Percentiles rank a stretch among this genome's conserved stretches.
phyloP scores from a whole-genome alignment of 92 coral and sea anemone genomes.

The Hydrozoanthus gracilis region DNA sequence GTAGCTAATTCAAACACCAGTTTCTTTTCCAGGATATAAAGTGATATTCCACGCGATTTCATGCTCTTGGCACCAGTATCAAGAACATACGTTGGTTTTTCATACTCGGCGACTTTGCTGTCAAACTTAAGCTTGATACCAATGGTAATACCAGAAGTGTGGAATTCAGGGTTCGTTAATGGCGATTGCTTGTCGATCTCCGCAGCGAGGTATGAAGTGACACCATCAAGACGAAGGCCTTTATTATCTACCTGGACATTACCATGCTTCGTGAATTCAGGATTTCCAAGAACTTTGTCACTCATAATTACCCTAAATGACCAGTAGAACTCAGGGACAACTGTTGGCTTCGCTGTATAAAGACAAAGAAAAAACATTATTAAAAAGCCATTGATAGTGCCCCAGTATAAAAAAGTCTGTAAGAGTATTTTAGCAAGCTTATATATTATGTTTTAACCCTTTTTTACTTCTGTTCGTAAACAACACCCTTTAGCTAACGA shows the following conservation, averaged over 20 bases:
- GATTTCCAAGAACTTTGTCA: slow-evolving; percentile 75
- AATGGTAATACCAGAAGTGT: slow-evolving; percentile 76
- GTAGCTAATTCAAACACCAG: slow-evolving; percentile 84
- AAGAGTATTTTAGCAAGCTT: background rate
- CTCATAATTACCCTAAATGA: slow-evolving; percentile 76
- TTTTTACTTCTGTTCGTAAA: no score
- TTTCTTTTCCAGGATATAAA: slow-evolving; percentile 82
- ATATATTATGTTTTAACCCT: no score
- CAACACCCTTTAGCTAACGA: no score
- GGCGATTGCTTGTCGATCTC: slow-evolving; percentile 64
- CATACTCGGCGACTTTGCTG: slow-evolving; percentile 65
- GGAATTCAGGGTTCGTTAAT: slow-evolving; percentile 76
- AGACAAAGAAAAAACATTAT: background rate
- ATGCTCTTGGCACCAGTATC: slow-evolving; percentile 91
- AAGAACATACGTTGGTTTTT: slow-evolving; percentile 71
- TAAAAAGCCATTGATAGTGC: background rate
- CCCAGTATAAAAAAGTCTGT: background rate
- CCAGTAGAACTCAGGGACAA: slow-evolving; percentile 82
- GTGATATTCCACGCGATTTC: slow-evolving; percentile 81
- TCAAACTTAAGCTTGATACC: slow-evolving; percentile 87
- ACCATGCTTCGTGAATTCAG: slow-evolving; percentile 73
- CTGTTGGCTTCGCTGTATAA: slow-evolving; percentile 71
- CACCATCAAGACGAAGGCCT: slow-evolving; percentile 89
- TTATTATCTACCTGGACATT: slow-evolving; percentile 76
- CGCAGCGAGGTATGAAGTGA: slow-evolving; percentile 76